Base-by-base conservation (phyloP, 2,888 invertebrate species). In the Hoplodrina ambigua region DNA sequence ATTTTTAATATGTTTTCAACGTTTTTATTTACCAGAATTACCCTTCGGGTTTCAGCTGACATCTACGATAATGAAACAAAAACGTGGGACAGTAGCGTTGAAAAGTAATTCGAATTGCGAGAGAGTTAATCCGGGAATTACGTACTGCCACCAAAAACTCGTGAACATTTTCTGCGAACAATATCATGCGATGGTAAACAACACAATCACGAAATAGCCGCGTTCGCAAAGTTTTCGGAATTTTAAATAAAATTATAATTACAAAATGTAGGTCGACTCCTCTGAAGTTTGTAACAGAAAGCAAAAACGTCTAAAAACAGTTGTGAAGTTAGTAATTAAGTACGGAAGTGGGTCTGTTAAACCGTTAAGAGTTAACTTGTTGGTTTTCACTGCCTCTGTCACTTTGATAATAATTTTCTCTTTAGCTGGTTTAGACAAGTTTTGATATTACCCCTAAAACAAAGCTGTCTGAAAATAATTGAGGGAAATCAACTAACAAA, bases 221-320 rank as follows among this genome's bases (percentile, higher is more conserved):
- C 19, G 54, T 55, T 52, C 5, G 44, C 25, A 11, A 54, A 67
- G 37, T 68, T 75, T 50, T 15, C 11, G 17, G 33, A 76, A 78
- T 78, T 63, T 56, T 37, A 72, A 81, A 66, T 81, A 63, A 57
- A 80, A 72, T 81, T 81, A 62, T 67, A 78, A 78, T 81, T 78
- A 81, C 56, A 57, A 78, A 78, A 78, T 78, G 20, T 50, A 63
- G 78, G 72, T 66, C 59, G 63, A 70, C 50, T 60, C 44, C 62
- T 5, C 33, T 46, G 61, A 62, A 78, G 61, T 71, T 78, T 49
- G 62, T 50, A 41, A 60, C 65, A 78, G 78, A 66, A 66, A 78
- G 81, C 77, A 81, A 77, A 78, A 81, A 81, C 81, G 72, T 72
- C 81, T 81, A 63, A 78, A 78, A 78, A 81, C 77, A 76, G 52